Conservation (phyloP, 1,140 invertebrate species). For the Eufriesea mexicana region DNA sequence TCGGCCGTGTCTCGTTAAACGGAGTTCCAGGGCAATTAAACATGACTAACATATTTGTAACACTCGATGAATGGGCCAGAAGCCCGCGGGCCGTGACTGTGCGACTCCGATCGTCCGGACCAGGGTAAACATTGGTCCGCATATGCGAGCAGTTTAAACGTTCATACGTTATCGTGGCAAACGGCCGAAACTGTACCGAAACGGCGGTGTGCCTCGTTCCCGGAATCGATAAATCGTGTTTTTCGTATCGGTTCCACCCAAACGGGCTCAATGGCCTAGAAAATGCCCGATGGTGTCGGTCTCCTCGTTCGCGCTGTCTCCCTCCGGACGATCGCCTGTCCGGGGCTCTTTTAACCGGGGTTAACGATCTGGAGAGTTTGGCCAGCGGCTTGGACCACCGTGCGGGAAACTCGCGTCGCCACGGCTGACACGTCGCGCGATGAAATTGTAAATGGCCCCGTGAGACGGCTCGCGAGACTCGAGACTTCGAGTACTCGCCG, state of each 20-base stretch:
- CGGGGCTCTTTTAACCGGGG: not conserved
- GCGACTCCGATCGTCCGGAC: constrained; percentile 18
- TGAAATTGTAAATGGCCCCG: constrained; percentile 51
- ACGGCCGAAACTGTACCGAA: not conserved
- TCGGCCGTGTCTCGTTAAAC: constrained; percentile 38
- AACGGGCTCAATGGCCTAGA: constrained; percentile 40
- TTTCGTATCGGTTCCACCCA: constrained; percentile 25
- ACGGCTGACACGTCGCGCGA: constrained; percentile 29
- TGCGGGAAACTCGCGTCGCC: not conserved
- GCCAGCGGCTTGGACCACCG: not conserved
- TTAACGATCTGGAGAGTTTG: constrained; percentile 24
- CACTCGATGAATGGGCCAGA: constrained; percentile 21
- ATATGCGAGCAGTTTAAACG: constrained; percentile 26
- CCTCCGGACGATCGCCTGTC: not conserved
- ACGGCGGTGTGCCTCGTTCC: not conserved
- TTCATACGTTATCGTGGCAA: constrained; percentile 10
- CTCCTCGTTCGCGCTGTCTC: not conserved
- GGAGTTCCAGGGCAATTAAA: constrained; percentile 25
- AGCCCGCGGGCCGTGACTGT: constrained; percentile 9
- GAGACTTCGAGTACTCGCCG: constrained; percentile 19
- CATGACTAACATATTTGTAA: constrained; percentile 45
- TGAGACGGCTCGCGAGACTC: constrained; percentile 40
- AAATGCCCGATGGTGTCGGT: constrained; percentile 21
- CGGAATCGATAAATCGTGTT: constrained; percentile 42
- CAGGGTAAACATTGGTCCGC: constrained; percentile 26